These are phyloP conservation scores for Trichoplusia ni DNA, from an alignment of 1,140 invertebrate genomes.

Conservation along the genomic window DNA sequence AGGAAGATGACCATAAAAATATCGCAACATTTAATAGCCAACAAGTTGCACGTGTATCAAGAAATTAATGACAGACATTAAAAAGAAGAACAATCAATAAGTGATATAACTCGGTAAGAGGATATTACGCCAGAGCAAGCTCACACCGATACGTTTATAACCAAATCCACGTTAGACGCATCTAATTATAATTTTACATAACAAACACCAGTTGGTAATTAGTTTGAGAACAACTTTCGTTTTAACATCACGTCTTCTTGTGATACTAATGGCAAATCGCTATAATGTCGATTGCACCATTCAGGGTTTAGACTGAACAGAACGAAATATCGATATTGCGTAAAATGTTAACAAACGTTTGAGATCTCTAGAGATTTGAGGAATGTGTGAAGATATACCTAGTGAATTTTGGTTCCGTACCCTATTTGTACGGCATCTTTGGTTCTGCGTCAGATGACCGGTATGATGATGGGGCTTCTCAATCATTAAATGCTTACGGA, in stretches of 20 bases:
- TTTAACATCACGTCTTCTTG: slow-evolving; percentile 33
- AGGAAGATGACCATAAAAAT: too few species aligned
- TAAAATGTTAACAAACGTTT: not conserved
- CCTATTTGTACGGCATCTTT: too few species aligned
- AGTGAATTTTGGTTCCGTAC: too few species aligned
- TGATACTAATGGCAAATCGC: slow-evolving; percentile 25
- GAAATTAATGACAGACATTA: too few species aligned
- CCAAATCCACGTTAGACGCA: slow-evolving; percentile 26
- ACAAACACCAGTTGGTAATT: slow-evolving; percentile 55
- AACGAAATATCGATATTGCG: not conserved
- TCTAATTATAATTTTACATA: slow-evolving; percentile 64
- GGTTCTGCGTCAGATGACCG: too few species aligned
- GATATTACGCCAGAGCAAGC: not conserved
- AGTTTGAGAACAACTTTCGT: slow-evolving; percentile 55
- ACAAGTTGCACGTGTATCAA: too few species aligned
- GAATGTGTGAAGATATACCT: too few species aligned
- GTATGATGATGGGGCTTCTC: too few species aligned
- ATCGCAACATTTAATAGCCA: too few species aligned
- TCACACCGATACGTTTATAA: not conserved
- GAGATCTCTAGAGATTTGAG: not conserved
- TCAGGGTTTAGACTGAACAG: slow-evolving; percentile 11
- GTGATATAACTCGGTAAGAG: not conserved
- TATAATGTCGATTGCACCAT: slow-evolving; percentile 37
- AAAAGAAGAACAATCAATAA: not conserved
- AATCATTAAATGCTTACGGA: too few species aligned